Evolutionary conservation across 2,888 invertebrate species (phyloP).

Genomic region (Zonitis immaculata): DNA sequence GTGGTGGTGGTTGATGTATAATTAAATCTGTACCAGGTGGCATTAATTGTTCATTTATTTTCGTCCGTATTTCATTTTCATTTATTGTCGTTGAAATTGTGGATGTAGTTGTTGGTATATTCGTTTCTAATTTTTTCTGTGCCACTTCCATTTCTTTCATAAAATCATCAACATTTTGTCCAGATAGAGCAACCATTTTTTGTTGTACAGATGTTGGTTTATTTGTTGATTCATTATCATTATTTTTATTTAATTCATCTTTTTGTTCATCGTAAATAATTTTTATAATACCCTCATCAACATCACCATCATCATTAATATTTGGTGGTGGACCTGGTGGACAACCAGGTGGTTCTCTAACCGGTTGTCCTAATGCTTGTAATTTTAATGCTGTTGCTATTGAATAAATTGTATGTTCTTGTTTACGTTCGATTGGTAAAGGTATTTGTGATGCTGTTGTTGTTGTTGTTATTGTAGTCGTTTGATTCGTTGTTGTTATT

Average conservation of each 20-base stretch:
- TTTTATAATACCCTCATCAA: conserved; percentile 45
- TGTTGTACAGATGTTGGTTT: conserved; percentile 76
- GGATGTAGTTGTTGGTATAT: not conserved
- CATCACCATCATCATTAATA: conserved; percentile 61
- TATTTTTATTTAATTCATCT: conserved; percentile 21
- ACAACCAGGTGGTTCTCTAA: conserved; percentile 76
- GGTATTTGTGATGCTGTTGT: conserved; percentile 40
- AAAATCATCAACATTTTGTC: conserved; percentile 87
- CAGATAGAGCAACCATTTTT: conserved; percentile 82
- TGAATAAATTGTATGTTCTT: conserved; percentile 47
- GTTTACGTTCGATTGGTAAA: conserved; percentile 44
- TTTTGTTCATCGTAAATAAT: conserved; percentile 33
- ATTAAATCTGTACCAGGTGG: conserved; percentile 42
- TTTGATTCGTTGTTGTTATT: conserved; percentile 46
- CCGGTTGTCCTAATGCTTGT: conserved; percentile 46
- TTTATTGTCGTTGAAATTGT: conserved; percentile 7
- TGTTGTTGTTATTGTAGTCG: conserved; percentile 22
- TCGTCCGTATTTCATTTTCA: conserved; percentile 27
- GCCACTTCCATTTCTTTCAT: conserved; percentile 91
- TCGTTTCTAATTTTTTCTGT: conserved; percentile 63
- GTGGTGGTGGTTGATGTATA: conserved; percentile 31
- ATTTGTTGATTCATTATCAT: conserved; percentile 14
- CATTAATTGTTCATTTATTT: conserved; percentile 36
- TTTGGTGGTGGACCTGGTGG: conserved; percentile 82
- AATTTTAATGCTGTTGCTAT: conserved; percentile 48